Evolutionary conservation across 92 coral and sea anemone genomes (phyloP).

Genomic region (Plumapathes pennacea): DNA sequence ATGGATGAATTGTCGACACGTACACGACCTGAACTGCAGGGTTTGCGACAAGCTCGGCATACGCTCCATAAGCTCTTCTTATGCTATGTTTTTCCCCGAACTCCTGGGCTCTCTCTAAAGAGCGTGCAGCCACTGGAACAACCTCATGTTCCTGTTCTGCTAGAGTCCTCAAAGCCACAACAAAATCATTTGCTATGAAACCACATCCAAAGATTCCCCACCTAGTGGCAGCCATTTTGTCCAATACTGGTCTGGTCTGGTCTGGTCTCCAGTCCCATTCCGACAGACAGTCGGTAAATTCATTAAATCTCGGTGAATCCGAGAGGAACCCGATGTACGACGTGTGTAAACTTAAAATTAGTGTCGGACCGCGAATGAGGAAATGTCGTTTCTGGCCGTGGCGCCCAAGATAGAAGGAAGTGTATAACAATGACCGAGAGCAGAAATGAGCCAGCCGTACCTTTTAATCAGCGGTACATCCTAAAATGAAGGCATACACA

Average conservation of each 20-base stretch:
- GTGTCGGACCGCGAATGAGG: too few relatives aligned
- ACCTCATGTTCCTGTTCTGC: conserved; percentile 71
- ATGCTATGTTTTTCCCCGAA: conserved; percentile 68
- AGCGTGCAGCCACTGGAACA: conserved; percentile 82
- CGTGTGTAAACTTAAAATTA: too few relatives aligned
- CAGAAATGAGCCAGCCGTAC: too few relatives aligned
- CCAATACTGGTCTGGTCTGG: not conserved
- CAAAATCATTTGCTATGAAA: conserved; percentile 82
- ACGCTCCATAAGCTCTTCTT: conserved; percentile 76
- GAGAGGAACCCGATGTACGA: too few relatives aligned
- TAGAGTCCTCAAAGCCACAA: conserved; percentile 77
- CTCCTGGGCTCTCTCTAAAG: conserved; percentile 67
- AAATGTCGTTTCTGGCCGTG: too few relatives aligned
- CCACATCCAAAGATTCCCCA: conserved; percentile 98
- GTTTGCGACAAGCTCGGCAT: conserved; percentile 69
- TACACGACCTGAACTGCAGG: conserved; percentile 72
- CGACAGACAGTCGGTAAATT: too few relatives aligned
- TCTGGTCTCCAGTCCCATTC: too few relatives aligned
- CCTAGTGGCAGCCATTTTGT: conserved; percentile 45
- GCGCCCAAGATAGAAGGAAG: too few relatives aligned
- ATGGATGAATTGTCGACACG: conserved; percentile 57
- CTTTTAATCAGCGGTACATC: too few relatives aligned
- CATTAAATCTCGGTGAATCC: too few relatives aligned
- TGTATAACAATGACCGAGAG: too few relatives aligned
- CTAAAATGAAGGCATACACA: too few relatives aligned